Conservation (phyloP, 2,113 vertebrate species). For the Pitta sordida region DNA sequence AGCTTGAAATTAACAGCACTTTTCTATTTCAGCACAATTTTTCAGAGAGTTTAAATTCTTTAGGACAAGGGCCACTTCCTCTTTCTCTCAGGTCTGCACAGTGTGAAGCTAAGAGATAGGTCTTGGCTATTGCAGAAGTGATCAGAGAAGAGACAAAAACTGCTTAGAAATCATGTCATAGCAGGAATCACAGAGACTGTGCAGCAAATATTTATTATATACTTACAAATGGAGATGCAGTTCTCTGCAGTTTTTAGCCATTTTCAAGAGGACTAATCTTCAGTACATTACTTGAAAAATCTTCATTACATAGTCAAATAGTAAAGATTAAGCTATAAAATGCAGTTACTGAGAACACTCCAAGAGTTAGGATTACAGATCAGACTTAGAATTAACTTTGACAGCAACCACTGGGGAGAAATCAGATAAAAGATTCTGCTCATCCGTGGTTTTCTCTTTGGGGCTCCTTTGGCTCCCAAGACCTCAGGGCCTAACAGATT, state of each 20-base stretch:
- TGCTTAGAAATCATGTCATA: not conserved
- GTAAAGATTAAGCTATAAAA: not conserved
- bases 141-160: not conserved
- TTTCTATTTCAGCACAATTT: not conserved
- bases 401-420: not conserved
- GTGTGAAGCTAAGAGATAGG: not conserved
- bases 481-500: not conserved
- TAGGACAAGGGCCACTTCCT: not conserved
- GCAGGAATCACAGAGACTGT: not conserved
- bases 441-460: not conserved
- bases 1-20: constrained; percentile 25
- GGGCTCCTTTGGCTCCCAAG: not conserved
- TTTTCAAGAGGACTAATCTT: not conserved
- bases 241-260: not conserved
- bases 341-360: not conserved
- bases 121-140: not conserved
- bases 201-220: not conserved
- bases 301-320: not conserved
- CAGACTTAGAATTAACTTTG: not conserved
- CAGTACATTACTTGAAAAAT: not conserved
- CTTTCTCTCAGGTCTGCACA: not conserved
- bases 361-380: not conserved
- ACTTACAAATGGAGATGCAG: not conserved
- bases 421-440: not conserved
- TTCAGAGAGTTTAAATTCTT: not conserved